These are phyloP conservation scores for Rhamnusium bicolor DNA, from an alignment of 2,888 invertebrate genomes.

Conservation along the genomic window DNA sequence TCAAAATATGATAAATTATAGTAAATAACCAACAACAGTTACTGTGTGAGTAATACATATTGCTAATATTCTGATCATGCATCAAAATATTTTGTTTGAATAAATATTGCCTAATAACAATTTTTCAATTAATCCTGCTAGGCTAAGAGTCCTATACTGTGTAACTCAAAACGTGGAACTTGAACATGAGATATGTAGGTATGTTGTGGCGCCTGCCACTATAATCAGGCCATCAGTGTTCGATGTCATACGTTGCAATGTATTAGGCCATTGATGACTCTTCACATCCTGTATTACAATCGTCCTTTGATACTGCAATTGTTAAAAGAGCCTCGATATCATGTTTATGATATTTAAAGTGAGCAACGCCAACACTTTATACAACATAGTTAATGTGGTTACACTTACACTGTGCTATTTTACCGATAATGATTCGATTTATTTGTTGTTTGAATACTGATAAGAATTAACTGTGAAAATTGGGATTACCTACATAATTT, in stretches of 20 bases:
- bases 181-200: too few relatives aligned
- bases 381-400: not conserved
- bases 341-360: slow-evolving; percentile 9
- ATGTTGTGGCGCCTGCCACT: not conserved
- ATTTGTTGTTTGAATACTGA: not conserved
- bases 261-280: slow-evolving; percentile 15
- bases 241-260: slow-evolving; percentile 33
- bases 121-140: too few relatives aligned
- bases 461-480: not conserved
- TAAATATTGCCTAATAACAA: too few relatives aligned
- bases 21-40: too few relatives aligned
- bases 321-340: slow-evolving; percentile 34
- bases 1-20: too few relatives aligned
- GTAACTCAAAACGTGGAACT: too few relatives aligned
- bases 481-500: not conserved
- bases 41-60: too few relatives aligned
- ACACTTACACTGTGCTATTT: not conserved
- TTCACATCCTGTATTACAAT: slow-evolving; percentile 26
- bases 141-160: too few relatives aligned
- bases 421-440: not conserved
- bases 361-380: not conserved
- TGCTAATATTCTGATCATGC: too few relatives aligned
- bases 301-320: slow-evolving; percentile 33
- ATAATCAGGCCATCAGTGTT: slow-evolving; percentile 38
- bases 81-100: too few relatives aligned